Percentiles rank a stretch among this genome's conserved stretches.
Conservation (phyloP, 2,797 vertebrate genomes). For the Pagetopsis macropterus region DNA sequence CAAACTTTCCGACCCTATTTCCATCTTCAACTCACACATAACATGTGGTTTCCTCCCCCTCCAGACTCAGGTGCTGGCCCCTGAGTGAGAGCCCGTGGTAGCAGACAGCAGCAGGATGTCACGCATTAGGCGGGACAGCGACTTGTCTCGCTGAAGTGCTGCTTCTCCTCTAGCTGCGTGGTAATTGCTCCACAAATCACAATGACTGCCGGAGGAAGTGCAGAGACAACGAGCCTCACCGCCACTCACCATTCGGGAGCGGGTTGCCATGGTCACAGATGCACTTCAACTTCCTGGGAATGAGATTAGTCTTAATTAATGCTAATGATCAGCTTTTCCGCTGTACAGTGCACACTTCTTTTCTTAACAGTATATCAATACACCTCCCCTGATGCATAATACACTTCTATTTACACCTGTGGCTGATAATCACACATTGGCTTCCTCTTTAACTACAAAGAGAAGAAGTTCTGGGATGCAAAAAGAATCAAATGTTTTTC, state of each 20-base stretch:
- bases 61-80: conserved; percentile 17
- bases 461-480: background rate
- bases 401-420: background rate
- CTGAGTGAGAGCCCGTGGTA: background rate
- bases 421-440: background rate
- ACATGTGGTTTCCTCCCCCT: conserved; percentile 24
- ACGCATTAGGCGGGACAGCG: conserved; percentile 52
- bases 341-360: background rate
- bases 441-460: background rate
- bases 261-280: conserved; percentile 76
- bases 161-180: conserved; percentile 58
- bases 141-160: conserved; percentile 59
- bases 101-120: conserved; percentile 47
- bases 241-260: conserved; percentile 44
- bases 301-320: conserved; percentile 69
- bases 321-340: conserved; percentile 42
- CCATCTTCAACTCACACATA: conserved; percentile 15
- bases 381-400: background rate
- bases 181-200: conserved; percentile 78
- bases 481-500: conserved; percentile 10
- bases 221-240: conserved; percentile 37
- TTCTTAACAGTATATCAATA: background rate
- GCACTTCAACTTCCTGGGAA: conserved; percentile 57
- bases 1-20: conserved; percentile 15
- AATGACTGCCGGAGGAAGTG: conserved; percentile 60